phyloP scores from a whole-genome alignment of 1,140 invertebrate species.

The Phenacoccus solenopsis region DNA sequence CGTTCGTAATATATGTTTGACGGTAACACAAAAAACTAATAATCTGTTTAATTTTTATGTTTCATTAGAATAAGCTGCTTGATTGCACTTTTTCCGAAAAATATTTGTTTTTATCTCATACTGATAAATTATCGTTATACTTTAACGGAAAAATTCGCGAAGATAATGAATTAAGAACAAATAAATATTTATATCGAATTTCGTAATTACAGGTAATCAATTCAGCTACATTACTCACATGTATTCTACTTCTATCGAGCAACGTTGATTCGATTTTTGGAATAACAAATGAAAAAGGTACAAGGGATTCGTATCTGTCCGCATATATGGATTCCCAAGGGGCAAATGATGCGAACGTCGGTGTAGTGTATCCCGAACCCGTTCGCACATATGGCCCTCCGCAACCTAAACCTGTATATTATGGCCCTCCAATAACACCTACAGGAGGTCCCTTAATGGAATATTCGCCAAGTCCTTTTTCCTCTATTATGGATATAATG shows the following conservation, averaged over 20 bases:
- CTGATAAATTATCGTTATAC: no score
- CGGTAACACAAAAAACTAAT: no score
- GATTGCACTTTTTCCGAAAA: no score
- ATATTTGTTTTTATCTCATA: no score
- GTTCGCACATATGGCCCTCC: neutral
- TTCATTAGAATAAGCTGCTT: no score
- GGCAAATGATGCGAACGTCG: neutral
- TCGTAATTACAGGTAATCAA: no score
- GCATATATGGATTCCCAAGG: constrained; percentile 4
- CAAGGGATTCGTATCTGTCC: neutral
- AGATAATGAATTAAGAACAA: no score
- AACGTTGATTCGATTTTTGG: neutral
- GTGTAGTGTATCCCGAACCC: neutral
- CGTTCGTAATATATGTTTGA: no score
- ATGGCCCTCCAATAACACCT: neutral
- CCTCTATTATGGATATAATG: neutral
- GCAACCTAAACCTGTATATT: neutral
- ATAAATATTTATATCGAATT: no score
- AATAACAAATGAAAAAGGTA: neutral
- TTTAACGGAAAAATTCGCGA: no score
- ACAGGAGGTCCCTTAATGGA: neutral
- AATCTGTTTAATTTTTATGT: no score
- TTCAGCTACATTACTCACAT: neutral
- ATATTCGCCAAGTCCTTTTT: neutral
- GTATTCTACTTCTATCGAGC: neutral